These are phyloP conservation scores for Nasonia longicornis DNA, from an alignment of 1,140 invertebrate species.

Conservation along the genomic window DNA sequence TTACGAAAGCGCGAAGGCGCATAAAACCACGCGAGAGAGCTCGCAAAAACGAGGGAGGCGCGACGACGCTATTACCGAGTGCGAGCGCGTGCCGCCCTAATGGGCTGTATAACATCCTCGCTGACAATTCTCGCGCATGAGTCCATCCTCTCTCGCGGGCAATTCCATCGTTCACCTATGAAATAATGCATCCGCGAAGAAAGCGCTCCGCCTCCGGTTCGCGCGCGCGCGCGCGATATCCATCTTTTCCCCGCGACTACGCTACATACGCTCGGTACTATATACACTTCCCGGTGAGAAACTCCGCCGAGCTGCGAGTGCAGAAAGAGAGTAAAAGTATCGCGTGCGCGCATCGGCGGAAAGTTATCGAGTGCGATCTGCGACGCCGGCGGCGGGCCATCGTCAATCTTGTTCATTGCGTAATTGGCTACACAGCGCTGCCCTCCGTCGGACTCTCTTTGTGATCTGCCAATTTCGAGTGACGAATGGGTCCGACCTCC, in stretches of 20 bases:
- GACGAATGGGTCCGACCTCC: slow-evolving; percentile 51
- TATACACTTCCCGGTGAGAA: not conserved
- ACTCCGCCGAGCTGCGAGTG: not conserved
- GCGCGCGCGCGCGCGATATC: not conserved
- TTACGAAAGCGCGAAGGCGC: not conserved
- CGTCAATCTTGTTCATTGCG: slow-evolving; percentile 49
- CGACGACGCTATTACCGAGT: not conserved
- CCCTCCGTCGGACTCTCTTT: not conserved
- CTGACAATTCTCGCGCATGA: not conserved
- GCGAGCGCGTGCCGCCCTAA: not conserved
- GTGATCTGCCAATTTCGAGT: slow-evolving; percentile 59
- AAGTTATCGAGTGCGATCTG: slow-evolving; percentile 40
- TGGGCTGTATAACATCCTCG: not conserved
- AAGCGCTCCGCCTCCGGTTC: not conserved
- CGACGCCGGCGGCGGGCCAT: slow-evolving; percentile 10
- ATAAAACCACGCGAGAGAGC: not conserved
- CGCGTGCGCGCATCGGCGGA: slow-evolving; percentile 17
- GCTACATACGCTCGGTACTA: not conserved
- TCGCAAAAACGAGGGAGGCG: not conserved
- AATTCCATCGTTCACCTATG: slow-evolving; percentile 7
- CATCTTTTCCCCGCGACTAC: slow-evolving; percentile 12
- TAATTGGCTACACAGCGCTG: slow-evolving; percentile 48
- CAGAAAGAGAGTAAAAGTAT: not conserved
- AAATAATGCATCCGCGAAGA: slow-evolving; percentile 15
- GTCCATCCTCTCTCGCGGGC: not conserved